A percentile compares a stretch with the other conserved stretches of the same genome.
These are phyloP conservation scores for Temnothorax curvispinosus DNA, from an alignment of 1,140 invertebrate genomes.

Conservation along the genomic window DNA sequence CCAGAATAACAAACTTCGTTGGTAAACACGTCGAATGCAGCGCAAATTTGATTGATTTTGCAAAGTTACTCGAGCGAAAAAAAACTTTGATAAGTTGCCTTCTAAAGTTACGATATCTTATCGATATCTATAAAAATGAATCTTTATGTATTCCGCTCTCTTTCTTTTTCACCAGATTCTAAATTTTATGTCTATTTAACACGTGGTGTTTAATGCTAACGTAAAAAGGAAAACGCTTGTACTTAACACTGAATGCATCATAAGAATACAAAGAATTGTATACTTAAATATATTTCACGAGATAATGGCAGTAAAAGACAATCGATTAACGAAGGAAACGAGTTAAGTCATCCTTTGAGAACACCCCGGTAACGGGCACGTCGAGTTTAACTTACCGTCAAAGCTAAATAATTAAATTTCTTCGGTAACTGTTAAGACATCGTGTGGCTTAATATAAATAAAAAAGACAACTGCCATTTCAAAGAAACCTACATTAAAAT, in stretches of 20 bases:
- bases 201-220: neutral
- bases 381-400: conserved; percentile 33
- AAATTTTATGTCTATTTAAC: neutral
- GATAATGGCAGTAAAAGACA: neutral
- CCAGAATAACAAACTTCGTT: neutral
- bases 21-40: conserved; percentile 10
- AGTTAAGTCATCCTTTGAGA: conserved; percentile 38
- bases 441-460: neutral
- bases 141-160: neutral
- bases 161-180: neutral
- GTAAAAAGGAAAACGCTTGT: neutral
- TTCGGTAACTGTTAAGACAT: neutral
- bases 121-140: neutral
- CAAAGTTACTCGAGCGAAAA: neutral
- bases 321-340: conserved; percentile 16
- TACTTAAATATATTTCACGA: neutral
- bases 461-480: neutral
- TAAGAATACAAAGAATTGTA: neutral
- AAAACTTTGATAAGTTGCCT: neutral
- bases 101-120: neutral
- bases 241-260: neutral
- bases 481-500: conserved; percentile 11
- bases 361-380: neutral
- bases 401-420: conserved; percentile 49
- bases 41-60: neutral